phyloP scores from a whole-genome alignment of 2,113 vertebrate species.

The Stigmatopora argus region DNA sequence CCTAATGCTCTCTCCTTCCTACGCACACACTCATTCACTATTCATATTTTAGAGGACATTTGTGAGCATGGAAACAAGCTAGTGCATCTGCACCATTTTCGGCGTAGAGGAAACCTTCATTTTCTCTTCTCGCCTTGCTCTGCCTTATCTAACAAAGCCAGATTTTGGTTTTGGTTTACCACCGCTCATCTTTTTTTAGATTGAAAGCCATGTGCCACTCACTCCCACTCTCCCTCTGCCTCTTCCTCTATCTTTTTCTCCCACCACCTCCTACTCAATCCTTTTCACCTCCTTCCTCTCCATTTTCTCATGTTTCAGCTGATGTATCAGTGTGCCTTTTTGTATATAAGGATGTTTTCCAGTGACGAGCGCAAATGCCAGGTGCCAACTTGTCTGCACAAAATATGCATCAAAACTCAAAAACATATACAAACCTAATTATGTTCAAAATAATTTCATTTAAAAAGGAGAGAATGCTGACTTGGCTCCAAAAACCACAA shows the following conservation, averaged over 20 bases:
- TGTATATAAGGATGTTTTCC: constrained; percentile 29
- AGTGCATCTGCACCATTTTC: constrained; percentile 59
- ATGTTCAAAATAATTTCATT: neutral
- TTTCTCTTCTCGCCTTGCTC: constrained; percentile 37
- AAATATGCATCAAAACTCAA: constrained; percentile 2
- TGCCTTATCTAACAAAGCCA: constrained; percentile 55
- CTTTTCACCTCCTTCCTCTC: constrained; percentile 67
- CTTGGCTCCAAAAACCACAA: neutral
- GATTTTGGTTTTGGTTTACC: constrained; percentile 48
- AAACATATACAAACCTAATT: neutral
- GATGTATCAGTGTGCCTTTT: constrained; percentile 47
- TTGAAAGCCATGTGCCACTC: constrained; percentile 60
- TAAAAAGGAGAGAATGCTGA: neutral
- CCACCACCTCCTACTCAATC: constrained; percentile 67
- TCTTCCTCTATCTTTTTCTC: constrained; percentile 69
- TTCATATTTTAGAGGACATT: constrained; percentile 64
- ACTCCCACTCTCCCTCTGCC: constrained; percentile 70
- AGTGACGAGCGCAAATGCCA: constrained; percentile 35
- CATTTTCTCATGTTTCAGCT: constrained; percentile 53
- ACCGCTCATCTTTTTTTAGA: constrained; percentile 55
- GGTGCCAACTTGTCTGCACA: constrained; percentile 45
- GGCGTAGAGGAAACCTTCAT: constrained; percentile 55
- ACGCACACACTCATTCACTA: constrained; percentile 64
- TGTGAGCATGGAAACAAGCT: constrained; percentile 46
- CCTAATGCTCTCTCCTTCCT: constrained; percentile 43